phyloP scores from a whole-genome alignment of 2,113 vertebrate species.

The Gallinago paraguaiae region DNA sequence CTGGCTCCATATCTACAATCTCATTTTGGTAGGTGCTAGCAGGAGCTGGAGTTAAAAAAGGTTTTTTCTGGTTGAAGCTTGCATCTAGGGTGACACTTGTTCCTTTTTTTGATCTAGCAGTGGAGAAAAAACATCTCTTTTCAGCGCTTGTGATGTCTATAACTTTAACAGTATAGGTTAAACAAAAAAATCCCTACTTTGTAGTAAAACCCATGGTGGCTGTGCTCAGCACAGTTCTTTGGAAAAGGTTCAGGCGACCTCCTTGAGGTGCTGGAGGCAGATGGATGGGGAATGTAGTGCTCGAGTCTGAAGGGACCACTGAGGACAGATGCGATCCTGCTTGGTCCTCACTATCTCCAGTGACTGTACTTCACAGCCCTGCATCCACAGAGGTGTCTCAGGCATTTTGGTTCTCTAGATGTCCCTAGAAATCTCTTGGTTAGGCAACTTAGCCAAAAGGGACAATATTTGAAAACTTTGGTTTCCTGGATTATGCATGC shows the following conservation, averaged over 20 bases:
- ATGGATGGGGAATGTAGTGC: too few species aligned
- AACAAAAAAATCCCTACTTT: neutral
- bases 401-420: neutral
- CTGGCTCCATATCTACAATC: neutral
- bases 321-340: neutral
- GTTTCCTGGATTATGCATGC: neutral
- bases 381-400: fast-evolving
- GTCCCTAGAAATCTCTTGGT: neutral
- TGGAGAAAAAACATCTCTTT: neutral
- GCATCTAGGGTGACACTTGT: neutral
- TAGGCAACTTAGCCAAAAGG: neutral
- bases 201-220: neutral
- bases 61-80: neutral
- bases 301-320: neutral
- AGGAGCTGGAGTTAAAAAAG: neutral
- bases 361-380: neutral
- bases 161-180: neutral
- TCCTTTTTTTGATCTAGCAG: neutral
- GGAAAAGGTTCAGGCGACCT: neutral
- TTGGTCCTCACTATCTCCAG: neutral
- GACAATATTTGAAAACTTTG: neutral
- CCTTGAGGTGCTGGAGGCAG: neutral
- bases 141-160: neutral
- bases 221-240: neutral
- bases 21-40: neutral